Evolutionary conservation across 2,888 invertebrate species (phyloP).

Genomic region (Ochropleura leucogaster): DNA sequence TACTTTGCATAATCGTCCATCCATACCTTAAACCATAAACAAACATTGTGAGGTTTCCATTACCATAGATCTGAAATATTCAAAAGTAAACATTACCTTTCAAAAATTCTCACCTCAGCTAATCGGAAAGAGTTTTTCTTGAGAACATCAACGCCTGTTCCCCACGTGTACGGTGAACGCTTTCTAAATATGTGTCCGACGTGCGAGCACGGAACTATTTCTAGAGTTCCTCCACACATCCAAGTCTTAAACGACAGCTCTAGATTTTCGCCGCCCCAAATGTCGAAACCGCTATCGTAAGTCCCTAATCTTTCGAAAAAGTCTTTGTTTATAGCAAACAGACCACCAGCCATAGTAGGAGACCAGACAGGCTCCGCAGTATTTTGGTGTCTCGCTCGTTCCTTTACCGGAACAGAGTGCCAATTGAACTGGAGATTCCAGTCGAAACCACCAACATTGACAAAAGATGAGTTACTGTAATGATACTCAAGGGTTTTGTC

Average conservation of each 20-base stretch:
- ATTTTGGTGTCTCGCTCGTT: slow-evolving; percentile 95
- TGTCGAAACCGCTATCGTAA: slow-evolving; percentile 99
- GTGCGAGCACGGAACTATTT: slow-evolving; percentile 99
- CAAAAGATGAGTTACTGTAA: slow-evolving; percentile 95
- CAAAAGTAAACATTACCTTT: background rate
- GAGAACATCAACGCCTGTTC: slow-evolving; percentile 98
- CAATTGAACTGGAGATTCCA: slow-evolving; percentile 99
- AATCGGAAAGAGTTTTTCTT: slow-evolving; percentile 98
- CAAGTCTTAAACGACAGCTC: slow-evolving; percentile 99
- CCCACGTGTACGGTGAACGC: slow-evolving; percentile 99
- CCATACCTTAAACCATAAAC: slow-evolving; percentile 93
- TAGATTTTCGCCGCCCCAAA: slow-evolving; percentile 99
- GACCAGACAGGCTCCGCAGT: slow-evolving; percentile 98
- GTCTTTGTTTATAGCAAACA: slow-evolving; percentile 98
- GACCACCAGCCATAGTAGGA: slow-evolving; percentile 99
- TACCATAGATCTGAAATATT: slow-evolving; percentile 1
- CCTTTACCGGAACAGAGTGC: slow-evolving; percentile 98
- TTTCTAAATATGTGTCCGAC: slow-evolving; percentile 99
- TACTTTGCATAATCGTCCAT: slow-evolving; percentile 99
- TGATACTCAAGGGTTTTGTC: slow-evolving; percentile 98
- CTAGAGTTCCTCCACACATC: slow-evolving; percentile 99
- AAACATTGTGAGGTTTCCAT: slow-evolving; percentile 2
- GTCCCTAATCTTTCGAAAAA: slow-evolving; percentile 99
- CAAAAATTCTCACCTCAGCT: slow-evolving; percentile 92
- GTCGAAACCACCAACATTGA: slow-evolving; percentile 97